Conservation (phyloP, 1,140 invertebrate genomes). For the Armadillidium nasatum region DNA sequence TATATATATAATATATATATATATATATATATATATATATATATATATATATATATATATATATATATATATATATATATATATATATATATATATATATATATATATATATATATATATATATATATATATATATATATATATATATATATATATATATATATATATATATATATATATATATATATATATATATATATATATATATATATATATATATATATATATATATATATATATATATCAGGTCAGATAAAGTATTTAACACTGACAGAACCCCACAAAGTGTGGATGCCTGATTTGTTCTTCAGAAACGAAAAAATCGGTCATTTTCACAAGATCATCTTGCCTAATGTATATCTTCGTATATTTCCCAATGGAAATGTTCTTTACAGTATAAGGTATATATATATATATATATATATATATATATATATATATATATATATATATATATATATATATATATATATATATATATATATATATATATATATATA, state of each 20-base stretch:
- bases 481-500: too few relatives aligned
- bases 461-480: too few relatives aligned
- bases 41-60: slow-evolving; percentile 24
- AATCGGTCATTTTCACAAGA: slow-evolving; percentile 92
- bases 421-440: too few relatives aligned
- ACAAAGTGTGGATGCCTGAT: slow-evolving; percentile 94
- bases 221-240: background rate
- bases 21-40: slow-evolving; percentile 24
- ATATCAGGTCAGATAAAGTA: slow-evolving; percentile 73
- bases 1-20: slow-evolving; percentile 23
- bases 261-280: slow-evolving; percentile 82
- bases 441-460: too few relatives aligned
- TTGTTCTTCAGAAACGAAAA: slow-evolving; percentile 92
- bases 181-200: slow-evolving; percentile 17
- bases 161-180: background rate
- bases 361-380: slow-evolving; percentile 92
- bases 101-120: slow-evolving; percentile 25
- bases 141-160: slow-evolving; percentile 19
- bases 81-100: slow-evolving; percentile 28
- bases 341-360: slow-evolving; percentile 95
- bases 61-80: slow-evolving; percentile 17
- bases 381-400: slow-evolving; percentile 91
- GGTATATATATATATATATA: slow-evolving; percentile 52
- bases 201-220: slow-evolving; percentile 14
- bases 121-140: slow-evolving; percentile 9